phyloP scores from a whole-genome alignment of 2,888 invertebrate species.

The Leptinotarsa juncta region DNA sequence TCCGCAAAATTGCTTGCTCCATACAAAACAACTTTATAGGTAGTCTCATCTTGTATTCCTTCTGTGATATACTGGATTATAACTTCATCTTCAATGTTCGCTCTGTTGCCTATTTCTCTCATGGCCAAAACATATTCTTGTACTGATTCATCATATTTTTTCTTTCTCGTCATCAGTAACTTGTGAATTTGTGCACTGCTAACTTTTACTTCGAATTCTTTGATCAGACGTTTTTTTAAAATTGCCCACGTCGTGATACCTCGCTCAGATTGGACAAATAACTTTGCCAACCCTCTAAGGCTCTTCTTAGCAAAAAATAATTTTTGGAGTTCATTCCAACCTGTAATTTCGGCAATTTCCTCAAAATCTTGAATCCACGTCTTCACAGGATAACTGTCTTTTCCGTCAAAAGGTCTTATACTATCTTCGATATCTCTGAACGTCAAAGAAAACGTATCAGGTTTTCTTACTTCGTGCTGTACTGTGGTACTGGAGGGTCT shows the following conservation, averaged over 20 bases:
- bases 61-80: conserved; percentile 62
- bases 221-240: conserved; percentile 44
- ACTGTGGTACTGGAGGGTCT: background rate
- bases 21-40: conserved; percentile 49
- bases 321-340: conserved; percentile 53
- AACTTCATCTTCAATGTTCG: conserved; percentile 55
- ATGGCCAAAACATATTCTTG: conserved; percentile 60
- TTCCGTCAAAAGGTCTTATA: conserved; percentile 49
- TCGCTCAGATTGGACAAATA: conserved; percentile 49
- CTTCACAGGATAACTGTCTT: conserved; percentile 46
- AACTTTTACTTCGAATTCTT: conserved; percentile 48
- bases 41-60: conserved; percentile 53
- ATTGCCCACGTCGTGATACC: conserved; percentile 47
- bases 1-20: conserved; percentile 40
- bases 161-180: conserved; percentile 50
- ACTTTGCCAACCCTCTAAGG: conserved; percentile 50
- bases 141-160: conserved; percentile 55
- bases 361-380: conserved; percentile 53
- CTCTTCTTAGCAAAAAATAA: conserved; percentile 54
- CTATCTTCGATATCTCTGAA: conserved; percentile 53
- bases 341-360: conserved; percentile 49
- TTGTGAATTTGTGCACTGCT: conserved; percentile 48
- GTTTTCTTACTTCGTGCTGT: conserved; percentile 1
- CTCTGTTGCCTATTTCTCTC: conserved; percentile 60
- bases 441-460: conserved; percentile 39